Evolutionary conservation across 1,140 invertebrate species (phyloP).

Genomic region (Lutraria rhynchaena): DNA sequence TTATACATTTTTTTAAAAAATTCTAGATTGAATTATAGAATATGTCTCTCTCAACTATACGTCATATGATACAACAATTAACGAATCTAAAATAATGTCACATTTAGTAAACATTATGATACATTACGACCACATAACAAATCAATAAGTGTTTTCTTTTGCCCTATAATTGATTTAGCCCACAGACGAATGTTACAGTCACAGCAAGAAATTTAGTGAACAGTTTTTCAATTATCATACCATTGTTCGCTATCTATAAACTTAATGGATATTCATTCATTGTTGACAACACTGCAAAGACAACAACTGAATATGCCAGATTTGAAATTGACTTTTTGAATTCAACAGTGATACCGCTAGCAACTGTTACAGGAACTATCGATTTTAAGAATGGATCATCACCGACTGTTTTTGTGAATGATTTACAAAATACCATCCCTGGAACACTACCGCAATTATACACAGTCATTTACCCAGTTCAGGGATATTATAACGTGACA

Average conservation of each 20-base stretch:
- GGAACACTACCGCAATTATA: neutral
- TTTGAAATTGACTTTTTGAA: neutral
- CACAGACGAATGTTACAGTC: conserved; percentile 25
- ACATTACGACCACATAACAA: too few species aligned
- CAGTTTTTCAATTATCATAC: neutral
- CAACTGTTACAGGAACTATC: conserved; percentile 2
- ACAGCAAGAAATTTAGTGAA: neutral
- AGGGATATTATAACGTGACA: conserved; percentile 27
- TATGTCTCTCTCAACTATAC: too few species aligned
- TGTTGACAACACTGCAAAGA: neutral
- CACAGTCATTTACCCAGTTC: neutral
- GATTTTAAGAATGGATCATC: neutral
- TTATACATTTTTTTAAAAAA: too few species aligned
- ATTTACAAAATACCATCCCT: neutral
- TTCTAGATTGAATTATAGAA: too few species aligned
- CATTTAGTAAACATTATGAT: too few species aligned
- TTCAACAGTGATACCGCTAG: neutral
- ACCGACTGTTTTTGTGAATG: neutral
- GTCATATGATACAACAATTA: neutral
- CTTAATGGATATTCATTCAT: conserved; percentile 1
- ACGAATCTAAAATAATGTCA: too few species aligned
- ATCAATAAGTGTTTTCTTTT: neutral
- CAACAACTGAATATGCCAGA: neutral
- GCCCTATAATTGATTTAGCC: neutral
- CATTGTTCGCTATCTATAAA: neutral